Evolutionary conservation across 2,113 vertebrate genomes (phyloP), one percentile per base, ranked within the genome.

Genomic region (Dasyornis broadbenti): DNA sequence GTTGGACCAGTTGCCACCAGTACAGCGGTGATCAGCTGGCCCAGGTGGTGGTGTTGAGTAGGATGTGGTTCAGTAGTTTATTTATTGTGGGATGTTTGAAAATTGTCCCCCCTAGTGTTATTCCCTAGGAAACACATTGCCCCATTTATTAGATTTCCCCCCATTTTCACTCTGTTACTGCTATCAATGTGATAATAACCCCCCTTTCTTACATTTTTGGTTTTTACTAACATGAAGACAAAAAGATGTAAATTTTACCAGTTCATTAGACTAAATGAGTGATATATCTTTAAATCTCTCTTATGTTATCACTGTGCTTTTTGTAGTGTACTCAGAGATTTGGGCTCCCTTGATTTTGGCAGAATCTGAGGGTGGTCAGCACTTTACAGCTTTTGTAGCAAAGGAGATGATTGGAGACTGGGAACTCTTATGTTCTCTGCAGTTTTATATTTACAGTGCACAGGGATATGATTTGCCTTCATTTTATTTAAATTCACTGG

Each of bases 401-500:
- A 61, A 90, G 11, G 54, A 52, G 24, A 54, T 54, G 7, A 4
- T 37, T 33, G 47, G 39, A 88, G 57, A 73, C 10, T 65, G 16
- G 4, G 27, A 73, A 59, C 17, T 42, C 24, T 31, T 26, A 26
- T 0, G 0, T 52, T 64, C 33, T 47, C 11, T 50, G 15, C 27
- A 40, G 40, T 50, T 69, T 35, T 13, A 18, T 71, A 59, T 90
- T 82, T 88, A 77, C 40, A 60, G 10, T 26, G 8, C 64, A 35
- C 11, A 73, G 49, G 7, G 17, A 56, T 66, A 73, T 52, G 66
- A 52, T 82, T 81, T 90, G 54, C 40, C 63, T 88, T 92, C 80
- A 33, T 94, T 94, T 95, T 93, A 83, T 94, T 94, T 93, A 94
- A 93, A 81, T 81, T 85, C 31, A 13, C 66, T 78, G 85, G 40